These are phyloP conservation scores for Sepioteuthis lessoniana DNA, from an alignment of 2,888 invertebrate genomes.

Conservation along the genomic window DNA sequence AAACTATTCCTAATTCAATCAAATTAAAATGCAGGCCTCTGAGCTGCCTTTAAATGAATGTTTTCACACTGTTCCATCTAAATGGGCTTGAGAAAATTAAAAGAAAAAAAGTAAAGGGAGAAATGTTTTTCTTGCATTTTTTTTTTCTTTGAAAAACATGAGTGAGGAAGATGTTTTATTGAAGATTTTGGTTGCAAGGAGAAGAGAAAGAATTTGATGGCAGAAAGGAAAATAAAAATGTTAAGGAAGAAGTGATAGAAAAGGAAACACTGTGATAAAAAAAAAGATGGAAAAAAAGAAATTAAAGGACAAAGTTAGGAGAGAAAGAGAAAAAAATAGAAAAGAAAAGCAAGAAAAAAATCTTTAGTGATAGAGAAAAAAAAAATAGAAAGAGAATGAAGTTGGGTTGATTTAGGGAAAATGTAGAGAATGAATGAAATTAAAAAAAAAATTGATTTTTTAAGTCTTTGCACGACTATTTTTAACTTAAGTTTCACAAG, in stretches of 20 bases:
- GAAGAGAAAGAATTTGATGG: neutral
- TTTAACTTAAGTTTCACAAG: neutral
- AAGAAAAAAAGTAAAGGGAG: neutral
- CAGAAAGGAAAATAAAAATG: neutral
- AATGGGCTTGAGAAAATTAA: neutral
- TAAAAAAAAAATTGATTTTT: neutral
- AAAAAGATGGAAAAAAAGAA: too few relatives aligned
- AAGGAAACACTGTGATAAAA: too few relatives aligned
- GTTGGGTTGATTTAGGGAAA: neutral
- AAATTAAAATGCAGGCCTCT: neutral
- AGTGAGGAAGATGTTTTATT: neutral
- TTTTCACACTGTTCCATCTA: neutral
- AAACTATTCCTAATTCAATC: constrained; percentile 13
- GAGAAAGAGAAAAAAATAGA: neutral
- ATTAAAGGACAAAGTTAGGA: too few relatives aligned
- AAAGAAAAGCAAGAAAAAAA: neutral
- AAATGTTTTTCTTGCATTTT: neutral
- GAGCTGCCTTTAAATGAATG: neutral
- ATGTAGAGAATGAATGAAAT: too few relatives aligned
- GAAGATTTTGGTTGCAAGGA: neutral
- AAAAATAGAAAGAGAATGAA: neutral
- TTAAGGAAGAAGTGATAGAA: neutral
- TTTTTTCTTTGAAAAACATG: neutral
- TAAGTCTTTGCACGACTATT: neutral
- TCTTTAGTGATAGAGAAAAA: neutral